Conservation (phyloP, 2,113 vertebrate genomes). For the Epinephelus fuscoguttatus region DNA sequence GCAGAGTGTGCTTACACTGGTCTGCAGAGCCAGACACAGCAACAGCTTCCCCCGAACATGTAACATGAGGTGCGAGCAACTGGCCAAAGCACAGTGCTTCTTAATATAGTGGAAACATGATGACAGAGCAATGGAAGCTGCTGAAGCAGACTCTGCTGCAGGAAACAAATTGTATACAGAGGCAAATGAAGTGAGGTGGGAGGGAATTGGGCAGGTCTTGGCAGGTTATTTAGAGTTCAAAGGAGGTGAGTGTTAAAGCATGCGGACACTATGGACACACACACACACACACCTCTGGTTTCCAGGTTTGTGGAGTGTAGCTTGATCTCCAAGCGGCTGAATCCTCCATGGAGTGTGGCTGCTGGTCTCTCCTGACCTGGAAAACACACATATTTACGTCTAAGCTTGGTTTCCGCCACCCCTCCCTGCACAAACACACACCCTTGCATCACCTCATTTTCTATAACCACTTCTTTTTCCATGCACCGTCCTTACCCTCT, state of each 20-base stretch:
- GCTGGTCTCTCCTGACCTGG: conserved; percentile 44
- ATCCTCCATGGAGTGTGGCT: conserved; percentile 23
- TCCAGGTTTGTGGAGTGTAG: conserved; percentile 68
- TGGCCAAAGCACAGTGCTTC: conserved; percentile 17
- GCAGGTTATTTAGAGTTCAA: conserved; percentile 53
- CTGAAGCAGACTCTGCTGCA: conserved; percentile 2
- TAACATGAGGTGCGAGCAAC: conserved; percentile 47
- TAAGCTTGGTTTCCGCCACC: background rate
- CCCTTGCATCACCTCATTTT: conserved; percentile 8
- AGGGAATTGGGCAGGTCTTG: conserved; percentile 44
- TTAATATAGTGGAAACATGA: conserved; percentile 62
- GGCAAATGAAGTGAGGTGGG: conserved; percentile 17
- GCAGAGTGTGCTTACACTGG: background rate
- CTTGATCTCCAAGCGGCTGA: conserved; percentile 42
- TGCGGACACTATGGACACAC: background rate
- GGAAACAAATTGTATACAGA: conserved; percentile 35
- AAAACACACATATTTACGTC: conserved; percentile 18
- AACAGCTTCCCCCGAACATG: conserved; percentile 24
- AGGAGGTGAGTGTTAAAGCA: conserved; percentile 31
- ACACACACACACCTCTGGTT: conserved; percentile 72
- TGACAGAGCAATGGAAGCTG: conserved; percentile 29
- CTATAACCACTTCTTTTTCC: background rate
- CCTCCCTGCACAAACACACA: conserved; percentile 4
- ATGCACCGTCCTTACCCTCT: conserved; percentile 51
- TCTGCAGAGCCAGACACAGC: conserved; percentile 8